phyloP scores from a whole-genome alignment of 1,140 invertebrate species.

The Acromyrmex charruanus region DNA sequence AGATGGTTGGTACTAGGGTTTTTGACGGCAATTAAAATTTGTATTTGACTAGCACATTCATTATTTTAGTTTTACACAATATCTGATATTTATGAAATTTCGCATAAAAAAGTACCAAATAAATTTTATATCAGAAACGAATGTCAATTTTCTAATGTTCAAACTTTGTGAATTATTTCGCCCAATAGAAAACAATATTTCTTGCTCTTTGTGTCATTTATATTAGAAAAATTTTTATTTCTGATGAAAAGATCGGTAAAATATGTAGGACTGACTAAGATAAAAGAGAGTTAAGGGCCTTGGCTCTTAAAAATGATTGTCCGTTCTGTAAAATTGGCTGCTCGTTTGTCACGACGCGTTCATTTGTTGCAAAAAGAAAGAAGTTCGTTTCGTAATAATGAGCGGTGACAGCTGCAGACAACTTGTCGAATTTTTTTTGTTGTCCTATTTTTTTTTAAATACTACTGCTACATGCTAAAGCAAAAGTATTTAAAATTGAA shows the following conservation, averaged over 20 bases:
- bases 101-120: background rate
- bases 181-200: background rate
- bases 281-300: background rate
- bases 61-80: conserved; percentile 21
- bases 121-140: background rate
- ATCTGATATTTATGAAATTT: conserved; percentile 11
- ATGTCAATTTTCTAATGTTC: background rate
- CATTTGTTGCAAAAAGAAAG: conserved; percentile 11
- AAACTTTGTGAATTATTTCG: background rate
- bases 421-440: conserved; percentile 30
- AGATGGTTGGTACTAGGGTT: background rate
- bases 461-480: background rate
- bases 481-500: background rate
- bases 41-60: background rate
- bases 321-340: conserved; percentile 18
- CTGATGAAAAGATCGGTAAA: background rate
- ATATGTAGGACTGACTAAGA: background rate
- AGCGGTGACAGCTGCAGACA: background rate
- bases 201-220: background rate
- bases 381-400: conserved; percentile 19
- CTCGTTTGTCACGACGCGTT: conserved; percentile 12
- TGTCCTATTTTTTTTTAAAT: background rate
- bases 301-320: conserved; percentile 46
- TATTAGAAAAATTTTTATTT: background rate
- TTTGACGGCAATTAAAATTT: conserved; percentile 15